These are phyloP conservation scores for Nyctibius grandis DNA, from an alignment of 2,797 vertebrate species.

Conservation along the genomic window DNA sequence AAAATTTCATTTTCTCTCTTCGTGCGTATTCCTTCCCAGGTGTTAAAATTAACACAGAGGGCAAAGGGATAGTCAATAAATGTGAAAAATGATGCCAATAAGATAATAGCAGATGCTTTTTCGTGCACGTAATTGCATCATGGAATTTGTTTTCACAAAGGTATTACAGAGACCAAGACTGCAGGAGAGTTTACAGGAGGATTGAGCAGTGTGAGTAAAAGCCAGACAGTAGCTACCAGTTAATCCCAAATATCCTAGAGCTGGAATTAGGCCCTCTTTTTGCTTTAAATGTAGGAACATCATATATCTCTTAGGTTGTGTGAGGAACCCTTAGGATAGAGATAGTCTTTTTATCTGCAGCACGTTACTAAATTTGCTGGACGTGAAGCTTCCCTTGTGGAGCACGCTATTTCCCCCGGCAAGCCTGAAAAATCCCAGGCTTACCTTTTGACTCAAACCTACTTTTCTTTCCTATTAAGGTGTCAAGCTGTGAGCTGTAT, in stretches of 20 bases:
- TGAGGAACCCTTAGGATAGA: neutral
- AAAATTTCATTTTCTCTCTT: neutral
- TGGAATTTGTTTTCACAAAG: neutral
- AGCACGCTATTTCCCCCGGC: fast-evolving
- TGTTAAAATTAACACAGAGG: neutral
- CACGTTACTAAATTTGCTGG: neutral
- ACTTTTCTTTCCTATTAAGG: neutral
- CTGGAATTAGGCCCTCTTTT: neutral
- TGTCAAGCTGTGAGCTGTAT: neutral
- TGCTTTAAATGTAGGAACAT: neutral
- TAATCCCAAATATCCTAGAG: neutral
- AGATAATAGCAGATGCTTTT: neutral
- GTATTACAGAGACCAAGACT: neutral
- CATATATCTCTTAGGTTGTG: neutral
- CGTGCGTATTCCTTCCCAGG: neutral
- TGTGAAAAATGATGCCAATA: neutral
- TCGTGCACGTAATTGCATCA: neutral
- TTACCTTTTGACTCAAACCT: neutral
- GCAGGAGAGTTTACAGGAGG: neutral
- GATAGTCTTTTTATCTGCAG: neutral
- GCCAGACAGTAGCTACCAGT: neutral
- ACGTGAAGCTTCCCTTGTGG: neutral
- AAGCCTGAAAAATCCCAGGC: neutral
- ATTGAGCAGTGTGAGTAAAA: neutral
- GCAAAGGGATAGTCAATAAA: neutral